These are phyloP conservation scores for Microcebus jonahi DNA, from an alignment of 2,113 vertebrate species.

Conservation along the genomic window DNA sequence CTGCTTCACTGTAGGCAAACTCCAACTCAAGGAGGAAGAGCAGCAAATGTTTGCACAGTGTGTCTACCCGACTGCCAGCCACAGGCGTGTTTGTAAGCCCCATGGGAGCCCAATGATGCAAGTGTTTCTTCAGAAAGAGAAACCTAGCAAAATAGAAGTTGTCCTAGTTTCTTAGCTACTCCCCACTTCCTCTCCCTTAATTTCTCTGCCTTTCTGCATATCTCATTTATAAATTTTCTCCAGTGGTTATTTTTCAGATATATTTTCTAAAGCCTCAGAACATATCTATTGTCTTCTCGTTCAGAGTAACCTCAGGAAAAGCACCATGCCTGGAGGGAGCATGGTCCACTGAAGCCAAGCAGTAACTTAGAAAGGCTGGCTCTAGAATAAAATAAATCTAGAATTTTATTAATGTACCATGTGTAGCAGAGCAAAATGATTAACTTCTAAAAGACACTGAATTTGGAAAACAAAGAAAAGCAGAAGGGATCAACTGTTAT, in stretches of 20 bases:
- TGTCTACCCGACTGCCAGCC: constrained; percentile 35
- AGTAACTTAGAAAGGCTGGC: background rate
- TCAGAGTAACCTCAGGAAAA: background rate
- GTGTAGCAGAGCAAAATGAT: background rate
- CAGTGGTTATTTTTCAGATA: background rate
- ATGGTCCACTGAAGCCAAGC: background rate
- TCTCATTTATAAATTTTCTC: background rate
- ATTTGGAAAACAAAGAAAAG: background rate
- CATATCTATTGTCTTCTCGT: background rate
- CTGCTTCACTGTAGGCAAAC: background rate
- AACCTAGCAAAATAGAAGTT: constrained; percentile 49
- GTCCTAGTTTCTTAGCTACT: constrained; percentile 40
- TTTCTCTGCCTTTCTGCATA: background rate
- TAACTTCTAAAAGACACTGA: background rate
- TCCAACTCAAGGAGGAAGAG: constrained; percentile 4
- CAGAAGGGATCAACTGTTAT: background rate
- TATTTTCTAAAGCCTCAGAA: background rate
- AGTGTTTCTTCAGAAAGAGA: constrained; percentile 56
- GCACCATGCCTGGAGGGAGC: background rate
- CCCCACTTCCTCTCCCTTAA: no score
- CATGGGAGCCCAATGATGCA: constrained; percentile 4
- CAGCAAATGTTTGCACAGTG: constrained; percentile 66
- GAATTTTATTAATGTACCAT: background rate
- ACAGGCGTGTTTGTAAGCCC: constrained; percentile 11
- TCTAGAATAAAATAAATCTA: background rate